Percentiles rank a stretch among this genome's conserved stretches.
phyloP scores from a whole-genome alignment of 2,888 invertebrate species.

The Amphipoea lucens region DNA sequence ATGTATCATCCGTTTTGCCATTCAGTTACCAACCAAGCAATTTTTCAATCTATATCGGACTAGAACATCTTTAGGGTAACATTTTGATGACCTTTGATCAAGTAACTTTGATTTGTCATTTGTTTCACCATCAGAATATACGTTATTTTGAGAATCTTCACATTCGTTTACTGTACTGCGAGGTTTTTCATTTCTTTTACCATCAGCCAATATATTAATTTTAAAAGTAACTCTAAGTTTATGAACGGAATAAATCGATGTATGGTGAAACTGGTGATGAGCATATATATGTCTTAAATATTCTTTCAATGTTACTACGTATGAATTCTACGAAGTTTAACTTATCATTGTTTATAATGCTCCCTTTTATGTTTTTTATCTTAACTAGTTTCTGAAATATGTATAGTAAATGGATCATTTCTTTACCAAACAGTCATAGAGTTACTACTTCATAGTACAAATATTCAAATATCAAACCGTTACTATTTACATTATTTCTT shows the following conservation, averaged over 20 bases:
- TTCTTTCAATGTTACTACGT: conserved; percentile 30
- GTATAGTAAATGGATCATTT: conserved; percentile 31
- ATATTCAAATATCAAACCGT: not conserved
- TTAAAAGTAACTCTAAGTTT: not conserved
- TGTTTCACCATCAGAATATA: conserved; percentile 27
- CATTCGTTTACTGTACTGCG: not conserved
- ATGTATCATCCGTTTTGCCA: conserved; percentile 72
- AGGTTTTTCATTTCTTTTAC: not conserved
- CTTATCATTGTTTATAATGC: conserved; percentile 41
- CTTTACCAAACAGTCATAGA: not conserved
- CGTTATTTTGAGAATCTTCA: not conserved
- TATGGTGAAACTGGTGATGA: conserved; percentile 43
- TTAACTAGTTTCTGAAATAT: conserved; percentile 23
- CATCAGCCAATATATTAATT: not conserved
- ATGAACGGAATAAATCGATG: not conserved
- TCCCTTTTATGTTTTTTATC: conserved; percentile 39
- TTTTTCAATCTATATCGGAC: conserved; percentile 67
- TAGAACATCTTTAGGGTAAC: conserved; percentile 27
- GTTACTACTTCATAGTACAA: not conserved
- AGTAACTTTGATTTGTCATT: conserved; percentile 25
- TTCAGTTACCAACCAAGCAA: conserved; percentile 69
- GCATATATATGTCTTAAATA: conserved; percentile 15
- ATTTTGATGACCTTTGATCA: conserved; percentile 63
- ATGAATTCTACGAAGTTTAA: conserved; percentile 30
- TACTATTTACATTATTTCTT: not conserved